A percentile compares a stretch with the other conserved stretches of the same genome.
Evolutionary conservation across 2,888 invertebrate genomes (phyloP).

Genomic region (Acleris sparsana): DNA sequence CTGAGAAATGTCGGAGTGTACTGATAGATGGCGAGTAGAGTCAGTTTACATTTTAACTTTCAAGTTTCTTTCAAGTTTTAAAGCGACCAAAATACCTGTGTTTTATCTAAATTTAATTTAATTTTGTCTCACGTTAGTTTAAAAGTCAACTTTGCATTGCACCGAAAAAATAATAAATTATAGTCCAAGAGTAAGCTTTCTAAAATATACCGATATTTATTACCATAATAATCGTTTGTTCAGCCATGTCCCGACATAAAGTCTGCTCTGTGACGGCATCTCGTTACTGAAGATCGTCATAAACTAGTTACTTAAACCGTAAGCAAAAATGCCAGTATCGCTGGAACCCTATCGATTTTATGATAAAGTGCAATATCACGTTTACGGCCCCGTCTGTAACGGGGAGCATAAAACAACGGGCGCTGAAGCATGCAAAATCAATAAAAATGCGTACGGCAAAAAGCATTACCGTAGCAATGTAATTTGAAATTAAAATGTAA

Average conservation of each 20-base stretch:
- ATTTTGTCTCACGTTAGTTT: too few relatives aligned
- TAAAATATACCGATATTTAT: not conserved
- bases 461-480: constrained; percentile 7
- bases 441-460: constrained; percentile 22
- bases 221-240: not conserved
- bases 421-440: constrained; percentile 22
- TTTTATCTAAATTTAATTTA: too few relatives aligned
- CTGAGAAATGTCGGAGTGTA: not conserved
- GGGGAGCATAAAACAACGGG: constrained; percentile 10
- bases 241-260: constrained; percentile 2
- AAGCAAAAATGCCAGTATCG: not conserved
- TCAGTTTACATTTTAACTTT: not conserved
- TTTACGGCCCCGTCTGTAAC: constrained; percentile 9
- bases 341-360: constrained; percentile 10
- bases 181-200: not conserved
- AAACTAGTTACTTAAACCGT: not conserved
- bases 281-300: constrained; percentile 2
- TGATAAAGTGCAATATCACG: constrained; percentile 9
- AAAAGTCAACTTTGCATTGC: too few relatives aligned
- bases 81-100: too few relatives aligned
- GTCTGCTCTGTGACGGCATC: constrained; percentile 2
- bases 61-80: too few relatives aligned
- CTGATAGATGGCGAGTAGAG: constrained; percentile 14
- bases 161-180: not conserved
- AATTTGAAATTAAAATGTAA: constrained; percentile 26